phyloP scores from a whole-genome alignment of 2,888 invertebrate genomes.

The Pachliopta kotzebuea region DNA sequence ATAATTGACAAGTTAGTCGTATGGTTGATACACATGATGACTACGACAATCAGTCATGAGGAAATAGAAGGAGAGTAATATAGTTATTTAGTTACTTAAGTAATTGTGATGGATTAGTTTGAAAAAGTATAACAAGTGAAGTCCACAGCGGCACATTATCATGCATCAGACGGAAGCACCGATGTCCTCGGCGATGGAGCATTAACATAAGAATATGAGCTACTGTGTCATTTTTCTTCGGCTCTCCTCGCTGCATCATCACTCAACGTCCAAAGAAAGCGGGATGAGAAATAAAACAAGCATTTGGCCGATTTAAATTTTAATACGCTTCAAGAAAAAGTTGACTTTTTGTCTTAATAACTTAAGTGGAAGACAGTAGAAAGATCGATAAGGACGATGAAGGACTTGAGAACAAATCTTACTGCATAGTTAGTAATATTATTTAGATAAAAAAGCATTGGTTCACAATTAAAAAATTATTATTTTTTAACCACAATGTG shows the following conservation, averaged over 20 bases:
- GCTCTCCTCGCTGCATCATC: conserved; percentile 17
- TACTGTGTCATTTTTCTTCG: conserved; percentile 37
- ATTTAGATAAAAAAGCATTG: no score
- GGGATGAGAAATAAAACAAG: conserved; percentile 18
- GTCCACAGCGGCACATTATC: conserved; percentile 12
- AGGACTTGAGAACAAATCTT: no score
- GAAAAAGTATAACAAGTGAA: conserved; percentile 2
- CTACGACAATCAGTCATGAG: no score
- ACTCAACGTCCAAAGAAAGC: conserved; percentile 19
- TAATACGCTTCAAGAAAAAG: neutral
- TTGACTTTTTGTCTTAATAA: neutral
- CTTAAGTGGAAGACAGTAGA: no score
- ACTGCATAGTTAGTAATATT: no score
- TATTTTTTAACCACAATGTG: no score
- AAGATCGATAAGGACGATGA: no score
- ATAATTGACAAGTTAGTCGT: no score
- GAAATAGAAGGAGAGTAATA: no score
- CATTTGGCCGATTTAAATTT: conserved; percentile 21
- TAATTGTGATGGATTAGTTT: neutral
- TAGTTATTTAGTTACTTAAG: no score
- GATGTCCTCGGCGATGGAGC: conserved; percentile 29
- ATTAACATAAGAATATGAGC: conserved; percentile 43
- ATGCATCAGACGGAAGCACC: conserved; percentile 16
- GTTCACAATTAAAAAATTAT: no score
- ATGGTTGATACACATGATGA: no score